phyloP scores from a whole-genome alignment of 2,888 invertebrate genomes.

The Ectemnius cavifrons region DNA sequence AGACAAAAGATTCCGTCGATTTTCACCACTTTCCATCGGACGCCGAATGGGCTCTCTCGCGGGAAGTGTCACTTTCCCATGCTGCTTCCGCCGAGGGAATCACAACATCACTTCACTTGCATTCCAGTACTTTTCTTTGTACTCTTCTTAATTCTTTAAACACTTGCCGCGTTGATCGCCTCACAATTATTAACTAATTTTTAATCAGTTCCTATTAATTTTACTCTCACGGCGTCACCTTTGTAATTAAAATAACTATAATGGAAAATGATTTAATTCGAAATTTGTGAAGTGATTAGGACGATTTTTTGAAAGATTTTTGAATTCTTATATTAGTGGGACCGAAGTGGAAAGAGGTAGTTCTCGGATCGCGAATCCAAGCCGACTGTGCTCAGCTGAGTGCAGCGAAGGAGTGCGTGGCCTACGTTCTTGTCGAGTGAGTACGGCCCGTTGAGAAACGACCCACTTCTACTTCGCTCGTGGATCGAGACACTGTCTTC shows the following conservation, averaged over 20 bases:
- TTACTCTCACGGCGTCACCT: background rate
- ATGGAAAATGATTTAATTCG: background rate
- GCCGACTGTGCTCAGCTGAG: conserved; percentile 65
- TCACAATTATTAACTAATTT: background rate
- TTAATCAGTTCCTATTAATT: background rate
- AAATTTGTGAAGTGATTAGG: background rate
- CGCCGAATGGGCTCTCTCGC: conserved; percentile 1
- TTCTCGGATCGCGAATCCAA: conserved; percentile 49
- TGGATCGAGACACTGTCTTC: conserved; percentile 64
- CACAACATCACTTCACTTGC: conserved; percentile 51
- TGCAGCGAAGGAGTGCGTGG: conserved; percentile 71
- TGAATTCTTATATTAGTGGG: background rate
- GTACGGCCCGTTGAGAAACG: conserved; percentile 73
- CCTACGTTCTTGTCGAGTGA: conserved; percentile 71
- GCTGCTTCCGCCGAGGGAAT: conserved; percentile 10
- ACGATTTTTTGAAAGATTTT: too few species aligned
- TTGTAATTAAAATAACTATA: background rate
- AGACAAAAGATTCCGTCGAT: conserved; percentile 36
- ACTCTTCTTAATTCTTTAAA: background rate
- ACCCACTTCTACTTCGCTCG: conserved; percentile 73
- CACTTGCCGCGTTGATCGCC: background rate
- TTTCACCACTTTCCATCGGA: conserved; percentile 65
- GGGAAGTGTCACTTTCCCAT: conserved; percentile 37
- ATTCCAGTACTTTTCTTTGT: background rate
- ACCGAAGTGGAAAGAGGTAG: background rate